Evolutionary conservation across 1,140 invertebrate genomes (phyloP).

Genomic region (Wasmannia auropunctata): DNA sequence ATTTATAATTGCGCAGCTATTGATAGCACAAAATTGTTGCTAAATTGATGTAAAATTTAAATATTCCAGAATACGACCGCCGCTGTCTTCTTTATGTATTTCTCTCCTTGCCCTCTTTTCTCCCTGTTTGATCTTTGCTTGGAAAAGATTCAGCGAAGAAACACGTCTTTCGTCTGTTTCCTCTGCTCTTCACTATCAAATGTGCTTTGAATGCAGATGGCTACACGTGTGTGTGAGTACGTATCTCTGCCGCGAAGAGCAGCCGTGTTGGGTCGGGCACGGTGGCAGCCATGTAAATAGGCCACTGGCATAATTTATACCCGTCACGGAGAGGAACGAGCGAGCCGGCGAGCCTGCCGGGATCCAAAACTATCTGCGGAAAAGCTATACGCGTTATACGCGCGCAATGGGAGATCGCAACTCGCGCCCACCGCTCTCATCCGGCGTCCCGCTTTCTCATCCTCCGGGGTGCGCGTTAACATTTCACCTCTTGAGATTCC

Average conservation of each 20-base stretch:
- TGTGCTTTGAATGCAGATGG: constrained; percentile 42
- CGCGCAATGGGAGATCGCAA: constrained; percentile 65
- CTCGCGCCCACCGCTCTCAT: constrained; percentile 34
- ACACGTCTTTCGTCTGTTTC: not conserved
- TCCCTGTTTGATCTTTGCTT: not conserved
- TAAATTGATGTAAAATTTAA: not conserved
- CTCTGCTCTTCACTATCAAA: constrained; percentile 41
- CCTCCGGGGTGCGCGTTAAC: constrained; percentile 31
- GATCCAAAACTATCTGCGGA: constrained; percentile 71
- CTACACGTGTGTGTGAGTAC: constrained; percentile 57
- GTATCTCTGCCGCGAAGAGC: constrained; percentile 67
- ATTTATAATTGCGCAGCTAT: not conserved
- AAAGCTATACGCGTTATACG: constrained; percentile 70
- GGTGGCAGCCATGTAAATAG: constrained; percentile 79
- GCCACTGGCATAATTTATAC: constrained; percentile 82
- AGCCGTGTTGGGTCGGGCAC: constrained; percentile 65
- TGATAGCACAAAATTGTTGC: not conserved
- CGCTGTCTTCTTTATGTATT: not conserved
- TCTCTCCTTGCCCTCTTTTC: not conserved
- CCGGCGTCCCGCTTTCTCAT: constrained; percentile 3
- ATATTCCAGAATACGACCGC: not conserved
- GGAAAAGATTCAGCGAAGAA: constrained; percentile 6
- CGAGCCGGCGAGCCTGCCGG: constrained; percentile 65
- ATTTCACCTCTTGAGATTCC: constrained; percentile 50
- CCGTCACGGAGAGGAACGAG: constrained; percentile 75